A percentile compares a stretch with the other conserved stretches of the same genome.
Conservation (phyloP, 2,113 vertebrate genomes). For the Syngnathus typhle region DNA sequence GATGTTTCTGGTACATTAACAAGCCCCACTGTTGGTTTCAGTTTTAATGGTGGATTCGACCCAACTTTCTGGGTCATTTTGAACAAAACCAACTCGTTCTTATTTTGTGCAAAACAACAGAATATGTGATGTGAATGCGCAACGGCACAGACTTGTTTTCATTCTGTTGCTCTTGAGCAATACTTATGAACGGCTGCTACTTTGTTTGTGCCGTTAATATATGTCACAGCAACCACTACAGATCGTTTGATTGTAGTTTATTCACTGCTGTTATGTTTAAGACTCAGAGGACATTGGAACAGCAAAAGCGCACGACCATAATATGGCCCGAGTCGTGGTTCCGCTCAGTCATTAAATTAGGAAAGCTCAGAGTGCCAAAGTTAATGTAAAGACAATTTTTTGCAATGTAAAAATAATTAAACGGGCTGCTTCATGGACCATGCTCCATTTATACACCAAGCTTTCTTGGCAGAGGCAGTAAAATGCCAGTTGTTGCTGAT, state of each 20-base stretch:
- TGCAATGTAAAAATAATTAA: not conserved
- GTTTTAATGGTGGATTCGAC: too few species aligned
- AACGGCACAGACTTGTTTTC: not conserved
- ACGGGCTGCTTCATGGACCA: not conserved
- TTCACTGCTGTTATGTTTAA: not conserved
- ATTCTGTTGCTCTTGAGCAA: not conserved
- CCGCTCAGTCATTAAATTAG: slow-evolving; percentile 1
- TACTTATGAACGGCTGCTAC: not conserved
- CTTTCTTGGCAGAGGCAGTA: not conserved
- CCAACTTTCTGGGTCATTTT: too few species aligned
- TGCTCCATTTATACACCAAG: not conserved
- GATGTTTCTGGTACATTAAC: not conserved
- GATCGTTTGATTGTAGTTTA: not conserved
- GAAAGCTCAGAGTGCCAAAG: not conserved
- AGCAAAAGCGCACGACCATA: not conserved
- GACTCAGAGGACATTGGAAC: not conserved
- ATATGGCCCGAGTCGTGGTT: not conserved
- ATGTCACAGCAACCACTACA: not conserved
- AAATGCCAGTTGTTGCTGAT: not conserved
- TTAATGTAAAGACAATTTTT: not conserved
- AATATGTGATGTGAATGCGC: not conserved
- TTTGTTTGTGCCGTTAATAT: not conserved
- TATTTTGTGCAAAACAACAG: too few species aligned
- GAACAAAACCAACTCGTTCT: too few species aligned
- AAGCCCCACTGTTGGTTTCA: not conserved